phyloP scores from a whole-genome alignment of 2,113 vertebrate species.

The Onychostoma macrolepis region DNA sequence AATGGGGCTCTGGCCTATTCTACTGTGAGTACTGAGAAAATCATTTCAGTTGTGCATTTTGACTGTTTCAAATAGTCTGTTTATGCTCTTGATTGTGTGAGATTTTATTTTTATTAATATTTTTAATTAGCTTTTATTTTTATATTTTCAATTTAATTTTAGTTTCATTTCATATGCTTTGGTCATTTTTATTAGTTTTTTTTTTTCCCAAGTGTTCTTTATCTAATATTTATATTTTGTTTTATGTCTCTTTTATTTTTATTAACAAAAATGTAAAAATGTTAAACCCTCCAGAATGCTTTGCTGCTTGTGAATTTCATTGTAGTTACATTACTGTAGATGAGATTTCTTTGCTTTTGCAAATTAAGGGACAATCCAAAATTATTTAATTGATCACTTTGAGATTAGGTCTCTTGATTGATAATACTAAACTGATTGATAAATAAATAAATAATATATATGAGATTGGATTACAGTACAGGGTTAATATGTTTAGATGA shows the following conservation, averaged over 20 bases:
- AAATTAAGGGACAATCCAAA: background rate
- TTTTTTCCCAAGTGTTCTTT: no score
- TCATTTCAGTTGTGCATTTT: no score
- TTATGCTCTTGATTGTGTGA: no score
- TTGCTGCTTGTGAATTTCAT: background rate
- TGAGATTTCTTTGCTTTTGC: background rate
- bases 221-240: no score
- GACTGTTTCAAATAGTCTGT: no score
- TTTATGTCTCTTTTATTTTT: no score
- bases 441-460: no score
- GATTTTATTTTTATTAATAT: background rate
- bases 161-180: no score
- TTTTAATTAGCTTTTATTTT: background rate
- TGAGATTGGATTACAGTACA: background rate
- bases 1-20: conserved; percentile 89
- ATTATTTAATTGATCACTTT: background rate
- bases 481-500: background rate
- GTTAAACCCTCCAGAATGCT: no score
- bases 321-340: background rate
- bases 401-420: background rate
- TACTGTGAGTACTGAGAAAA: conserved; percentile 74
- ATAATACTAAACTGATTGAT: background rate
- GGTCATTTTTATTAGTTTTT: no score
- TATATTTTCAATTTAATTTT: no score
- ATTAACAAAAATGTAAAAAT: no score